These are phyloP conservation scores for Leptarthrus brevirostris DNA, from an alignment of 2,888 invertebrate species.

Conservation along the genomic window DNA sequence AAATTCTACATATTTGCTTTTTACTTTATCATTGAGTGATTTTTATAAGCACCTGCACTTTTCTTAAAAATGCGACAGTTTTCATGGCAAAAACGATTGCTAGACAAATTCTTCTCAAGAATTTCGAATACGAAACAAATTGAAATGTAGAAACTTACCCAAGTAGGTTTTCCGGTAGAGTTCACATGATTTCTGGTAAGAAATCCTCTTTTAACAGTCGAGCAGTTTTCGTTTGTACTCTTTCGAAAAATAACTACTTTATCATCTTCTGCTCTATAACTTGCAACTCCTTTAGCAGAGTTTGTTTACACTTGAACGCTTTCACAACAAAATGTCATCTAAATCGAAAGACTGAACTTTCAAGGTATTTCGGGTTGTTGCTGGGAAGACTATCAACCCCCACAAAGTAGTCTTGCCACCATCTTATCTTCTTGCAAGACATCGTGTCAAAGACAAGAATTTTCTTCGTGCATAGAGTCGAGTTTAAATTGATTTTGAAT, in stretches of 20 bases:
- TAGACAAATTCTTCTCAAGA: neutral
- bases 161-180: constrained; percentile 10
- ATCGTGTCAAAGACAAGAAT: too few species aligned
- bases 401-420: too few species aligned
- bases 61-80: neutral
- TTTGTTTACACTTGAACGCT: constrained; percentile 29
- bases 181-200: neutral
- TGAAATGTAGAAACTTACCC: neutral
- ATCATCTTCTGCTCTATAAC: neutral
- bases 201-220: constrained; percentile 26
- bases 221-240: neutral
- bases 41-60: neutral
- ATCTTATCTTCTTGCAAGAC: too few species aligned
- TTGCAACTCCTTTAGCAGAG: neutral
- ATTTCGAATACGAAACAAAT: constrained; percentile 15
- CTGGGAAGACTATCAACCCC: neutral
- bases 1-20: neutral
- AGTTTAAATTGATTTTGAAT: too few species aligned
- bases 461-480: too few species aligned
- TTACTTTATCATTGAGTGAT: neutral
- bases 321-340: constrained; percentile 5
- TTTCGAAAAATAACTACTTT: constrained; percentile 37
- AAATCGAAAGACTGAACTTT: neutral
- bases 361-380: constrained; percentile 10
- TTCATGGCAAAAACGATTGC: neutral